phyloP scores from a whole-genome alignment of 2,113 vertebrate species.

The Hydrolagus affinis region DNA sequence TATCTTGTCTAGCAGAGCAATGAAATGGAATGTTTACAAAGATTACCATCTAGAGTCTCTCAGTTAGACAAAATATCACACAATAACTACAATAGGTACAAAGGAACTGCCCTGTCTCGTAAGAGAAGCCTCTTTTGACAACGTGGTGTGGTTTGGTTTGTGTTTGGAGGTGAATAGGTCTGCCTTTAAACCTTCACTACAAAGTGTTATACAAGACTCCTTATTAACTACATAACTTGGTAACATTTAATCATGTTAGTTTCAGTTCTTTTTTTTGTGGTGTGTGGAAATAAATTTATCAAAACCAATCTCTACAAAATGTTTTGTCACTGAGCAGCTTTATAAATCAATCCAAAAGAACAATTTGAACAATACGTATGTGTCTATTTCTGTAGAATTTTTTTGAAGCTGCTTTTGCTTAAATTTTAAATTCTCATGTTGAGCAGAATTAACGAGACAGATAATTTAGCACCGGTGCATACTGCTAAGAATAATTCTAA shows the following conservation, averaged over 20 bases:
- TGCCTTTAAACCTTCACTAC: background rate
- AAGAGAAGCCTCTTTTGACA: background rate
- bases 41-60: background rate
- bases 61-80: background rate
- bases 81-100: background rate
- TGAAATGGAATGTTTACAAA: background rate
- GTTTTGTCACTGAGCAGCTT: background rate
- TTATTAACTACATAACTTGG: constrained; percentile 3
- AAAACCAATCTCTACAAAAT: background rate
- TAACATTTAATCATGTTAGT: constrained; percentile 19
- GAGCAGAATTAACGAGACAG: no score
- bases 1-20: background rate
- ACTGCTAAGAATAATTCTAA: no score
- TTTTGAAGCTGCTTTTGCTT: no score
- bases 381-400: background rate
- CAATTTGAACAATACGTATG: background rate
- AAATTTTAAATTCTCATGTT: no score
- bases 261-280: constrained; percentile 15
- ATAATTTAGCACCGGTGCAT: no score
- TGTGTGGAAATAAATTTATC: background rate
- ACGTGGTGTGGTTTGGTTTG: constrained; percentile 24
- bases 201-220: background rate
- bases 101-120: background rate
- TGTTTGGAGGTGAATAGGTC: background rate
- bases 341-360: background rate